Conservation (phyloP, 2,888 invertebrate species). For the Ceraclea dissimilis region DNA sequence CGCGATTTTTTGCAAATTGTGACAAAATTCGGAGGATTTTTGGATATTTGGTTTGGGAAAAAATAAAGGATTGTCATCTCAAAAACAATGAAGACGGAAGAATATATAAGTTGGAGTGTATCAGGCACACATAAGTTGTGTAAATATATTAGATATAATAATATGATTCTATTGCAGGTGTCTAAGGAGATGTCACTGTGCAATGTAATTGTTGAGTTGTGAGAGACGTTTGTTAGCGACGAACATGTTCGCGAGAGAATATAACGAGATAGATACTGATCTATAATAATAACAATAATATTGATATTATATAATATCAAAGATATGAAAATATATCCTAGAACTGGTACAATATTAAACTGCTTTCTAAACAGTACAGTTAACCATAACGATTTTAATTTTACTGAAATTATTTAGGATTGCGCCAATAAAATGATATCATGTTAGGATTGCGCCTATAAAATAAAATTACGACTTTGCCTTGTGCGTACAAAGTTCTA, state of each 20-base stretch:
- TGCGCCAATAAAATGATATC: too few species aligned
- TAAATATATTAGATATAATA: too few species aligned
- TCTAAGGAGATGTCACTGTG: slow-evolving; percentile 8
- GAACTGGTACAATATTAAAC: neutral
- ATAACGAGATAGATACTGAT: neutral
- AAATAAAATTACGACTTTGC: too few species aligned
- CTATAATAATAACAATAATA: neutral
- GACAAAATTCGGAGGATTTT: neutral
- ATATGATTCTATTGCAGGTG: slow-evolving; percentile 19
- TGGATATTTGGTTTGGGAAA: neutral
- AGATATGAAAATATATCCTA: neutral
- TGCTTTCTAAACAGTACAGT: too few species aligned
- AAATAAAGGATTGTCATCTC: neutral
- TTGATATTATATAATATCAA: neutral
- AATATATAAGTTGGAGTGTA: slow-evolving; percentile 7
- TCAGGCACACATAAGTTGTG: slow-evolving; percentile 18
- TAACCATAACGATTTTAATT: too few species aligned
- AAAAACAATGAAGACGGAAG: neutral
- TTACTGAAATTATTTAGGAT: too few species aligned
- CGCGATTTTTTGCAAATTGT: neutral
- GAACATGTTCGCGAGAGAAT: slow-evolving; percentile 13
- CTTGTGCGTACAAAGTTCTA: too few species aligned
- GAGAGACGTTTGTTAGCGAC: slow-evolving; percentile 12
- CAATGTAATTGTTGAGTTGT: slow-evolving; percentile 15
- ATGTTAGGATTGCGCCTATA: too few species aligned